Base-by-base conservation (phyloP, 2,797 vertebrate genomes). In the Heteromormyrus szaboi region DNA sequence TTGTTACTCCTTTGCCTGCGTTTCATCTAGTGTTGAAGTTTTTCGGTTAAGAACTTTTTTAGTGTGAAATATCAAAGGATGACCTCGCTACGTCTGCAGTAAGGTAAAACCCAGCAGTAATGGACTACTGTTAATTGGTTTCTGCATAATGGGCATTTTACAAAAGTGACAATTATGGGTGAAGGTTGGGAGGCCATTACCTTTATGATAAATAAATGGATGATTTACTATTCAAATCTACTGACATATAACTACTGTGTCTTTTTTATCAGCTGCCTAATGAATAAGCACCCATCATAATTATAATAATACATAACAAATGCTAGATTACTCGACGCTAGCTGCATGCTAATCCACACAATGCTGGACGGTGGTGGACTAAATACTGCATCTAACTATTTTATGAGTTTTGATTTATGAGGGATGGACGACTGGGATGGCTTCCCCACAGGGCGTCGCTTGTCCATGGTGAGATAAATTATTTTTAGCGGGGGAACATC, bases 1-100 rank as follows among this genome's bases (percentile, higher is more conserved):
- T 37, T 44, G 72, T 76, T 76, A 41, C 72, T 76, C 37, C 72
- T 41, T 37, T 44, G 72, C 72, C 72, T 68, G 90, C 91, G n/a
- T 84, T 84, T 84, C 41, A 48, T 84, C 17, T 46, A 4, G 41
- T 11, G 81, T 46, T 85, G 44, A 51, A 85, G 44, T 51, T 50
- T 50, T 50, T 68, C 25, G 3, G 25, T 46, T n/a, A 83, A 83
- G 37, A 48, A 44, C 79, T 83, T 44, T 65, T 68, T 50, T 14
- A 85, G 11, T 50, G 83, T 85, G 22, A 50, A 25, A 53, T 56
- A 25, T 33, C 50, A 86, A 54, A 33, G 50, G 8, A 86, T 19
- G 85, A 86, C 85, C 48, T 54, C 85, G 3, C 51, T 8, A 8
- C 29, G n/a, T 54, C 51, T 76, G 72, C 72, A 44, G 72, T 41